These are phyloP conservation scores for Esox masquinongy DNA, from an alignment of 2,797 vertebrate genomes.

Conservation along the genomic window DNA sequence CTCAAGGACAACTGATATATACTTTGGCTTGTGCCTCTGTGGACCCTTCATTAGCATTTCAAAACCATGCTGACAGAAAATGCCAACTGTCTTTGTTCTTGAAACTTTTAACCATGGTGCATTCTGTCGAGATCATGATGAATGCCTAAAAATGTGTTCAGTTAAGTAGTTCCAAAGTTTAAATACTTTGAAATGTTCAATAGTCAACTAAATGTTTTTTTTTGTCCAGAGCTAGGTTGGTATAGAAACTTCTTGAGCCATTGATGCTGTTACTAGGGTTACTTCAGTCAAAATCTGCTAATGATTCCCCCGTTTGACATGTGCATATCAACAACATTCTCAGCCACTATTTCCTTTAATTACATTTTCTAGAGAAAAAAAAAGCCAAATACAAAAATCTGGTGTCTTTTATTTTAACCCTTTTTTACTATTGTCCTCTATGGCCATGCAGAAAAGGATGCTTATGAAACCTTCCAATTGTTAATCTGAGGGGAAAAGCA, in stretches of 20 bases:
- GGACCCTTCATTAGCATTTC: neutral
- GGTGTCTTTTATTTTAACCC: neutral
- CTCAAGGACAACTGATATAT: neutral
- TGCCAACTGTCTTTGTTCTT: neutral
- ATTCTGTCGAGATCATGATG: neutral
- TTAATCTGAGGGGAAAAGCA: neutral
- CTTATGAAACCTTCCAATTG: neutral
- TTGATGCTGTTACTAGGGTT: conserved; percentile 46
- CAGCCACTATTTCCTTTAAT: conserved; percentile 26
- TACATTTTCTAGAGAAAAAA: conserved; percentile 14
- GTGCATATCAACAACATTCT: conserved; percentile 50
- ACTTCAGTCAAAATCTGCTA: conserved; percentile 54
- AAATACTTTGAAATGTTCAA: neutral
- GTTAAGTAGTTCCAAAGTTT: neutral
- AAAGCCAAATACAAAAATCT: conserved; percentile 15
- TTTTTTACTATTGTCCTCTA: neutral
- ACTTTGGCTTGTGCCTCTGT: neutral
- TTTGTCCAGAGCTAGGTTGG: conserved; percentile 36
- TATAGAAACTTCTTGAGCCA: conserved; percentile 33
- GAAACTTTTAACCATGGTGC: neutral
- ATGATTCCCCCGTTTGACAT: conserved; percentile 41
- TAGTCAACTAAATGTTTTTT: conserved; percentile 28
- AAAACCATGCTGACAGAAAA: neutral
- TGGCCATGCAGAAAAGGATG: neutral
- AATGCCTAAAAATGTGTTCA: neutral